A percentile compares a stretch with the other conserved stretches of the same genome.
Evolutionary conservation across 2,113 vertebrate species (phyloP).

Genomic region (Tor tambroides): DNA sequence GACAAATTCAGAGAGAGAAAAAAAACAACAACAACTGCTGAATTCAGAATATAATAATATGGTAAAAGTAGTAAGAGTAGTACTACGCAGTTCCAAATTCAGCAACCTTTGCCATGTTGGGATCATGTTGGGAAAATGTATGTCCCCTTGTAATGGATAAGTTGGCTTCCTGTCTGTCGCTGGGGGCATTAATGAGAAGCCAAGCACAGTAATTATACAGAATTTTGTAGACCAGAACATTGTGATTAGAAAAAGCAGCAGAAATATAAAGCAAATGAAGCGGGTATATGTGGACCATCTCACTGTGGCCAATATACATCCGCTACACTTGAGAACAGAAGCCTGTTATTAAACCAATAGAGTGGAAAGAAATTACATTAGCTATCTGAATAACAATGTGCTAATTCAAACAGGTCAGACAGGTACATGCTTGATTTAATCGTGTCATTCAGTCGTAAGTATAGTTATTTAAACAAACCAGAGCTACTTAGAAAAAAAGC

Average conservation of each 20-base stretch:
- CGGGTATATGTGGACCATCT: background rate
- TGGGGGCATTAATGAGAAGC: slow-evolving; percentile 2
- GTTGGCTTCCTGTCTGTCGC: background rate
- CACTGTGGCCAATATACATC: background rate
- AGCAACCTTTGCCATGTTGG: background rate
- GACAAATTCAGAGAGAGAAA: background rate
- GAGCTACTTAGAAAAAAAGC: background rate
- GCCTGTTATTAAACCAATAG: background rate
- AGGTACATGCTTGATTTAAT: background rate
- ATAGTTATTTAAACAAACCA: background rate
- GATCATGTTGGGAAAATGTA: background rate
- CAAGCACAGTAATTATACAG: slow-evolving; percentile 37
- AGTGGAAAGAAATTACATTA: slow-evolving; percentile 1
- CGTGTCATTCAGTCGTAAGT: background rate
- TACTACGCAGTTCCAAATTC: background rate
- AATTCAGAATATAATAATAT: no score
- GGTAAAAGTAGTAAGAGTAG: no score
- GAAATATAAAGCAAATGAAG: slow-evolving; percentile 42
- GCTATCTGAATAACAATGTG: slow-evolving; percentile 22
- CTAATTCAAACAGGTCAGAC: slow-evolving; percentile 3
- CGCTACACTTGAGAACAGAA: background rate
- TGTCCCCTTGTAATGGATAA: background rate
- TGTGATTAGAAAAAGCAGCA: slow-evolving; percentile 17
- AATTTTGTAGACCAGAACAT: slow-evolving; percentile 23
- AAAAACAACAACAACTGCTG: no score